phyloP scores from a whole-genome alignment of 2,113 vertebrate species.

The Aix galericulata region DNA sequence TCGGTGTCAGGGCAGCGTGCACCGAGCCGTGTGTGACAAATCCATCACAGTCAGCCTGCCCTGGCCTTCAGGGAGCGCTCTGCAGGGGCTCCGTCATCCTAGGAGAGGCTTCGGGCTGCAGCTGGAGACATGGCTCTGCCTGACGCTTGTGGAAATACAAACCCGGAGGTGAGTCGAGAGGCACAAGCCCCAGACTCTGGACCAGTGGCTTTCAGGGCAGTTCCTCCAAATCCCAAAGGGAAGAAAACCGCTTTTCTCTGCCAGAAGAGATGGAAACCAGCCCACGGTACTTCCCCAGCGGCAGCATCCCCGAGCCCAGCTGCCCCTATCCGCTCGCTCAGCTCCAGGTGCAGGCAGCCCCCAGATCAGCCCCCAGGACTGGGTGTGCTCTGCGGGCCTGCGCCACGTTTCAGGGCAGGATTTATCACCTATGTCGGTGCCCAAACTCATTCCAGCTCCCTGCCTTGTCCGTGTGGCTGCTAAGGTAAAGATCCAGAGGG shows the following conservation, averaged over 20 bases:
- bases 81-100: not conserved
- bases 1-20: not conserved
- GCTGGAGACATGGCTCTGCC: not conserved
- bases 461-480: not conserved
- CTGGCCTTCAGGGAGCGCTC: not conserved
- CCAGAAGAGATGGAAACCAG: not conserved
- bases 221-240: not conserved
- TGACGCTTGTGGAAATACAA: not conserved
- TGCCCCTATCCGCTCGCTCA: not conserved
- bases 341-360: not conserved
- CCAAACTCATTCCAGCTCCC: not conserved
- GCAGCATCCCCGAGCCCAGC: fast-evolving
- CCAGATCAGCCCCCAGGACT: not conserved
- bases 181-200: not conserved
- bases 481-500: not conserved
- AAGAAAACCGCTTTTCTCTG: not conserved
- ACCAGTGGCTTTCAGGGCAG: not conserved
- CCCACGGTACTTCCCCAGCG: not conserved
- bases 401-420: fast-evolving
- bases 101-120: not conserved
- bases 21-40: not conserved
- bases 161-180: not conserved
- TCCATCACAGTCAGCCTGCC: not conserved
- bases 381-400: not conserved
- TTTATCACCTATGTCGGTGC: not conserved